Evolutionary conservation across 2,113 vertebrate species (phyloP), one percentile per base, ranked within the genome.

Genomic region (Muntiacus reevesi): DNA sequence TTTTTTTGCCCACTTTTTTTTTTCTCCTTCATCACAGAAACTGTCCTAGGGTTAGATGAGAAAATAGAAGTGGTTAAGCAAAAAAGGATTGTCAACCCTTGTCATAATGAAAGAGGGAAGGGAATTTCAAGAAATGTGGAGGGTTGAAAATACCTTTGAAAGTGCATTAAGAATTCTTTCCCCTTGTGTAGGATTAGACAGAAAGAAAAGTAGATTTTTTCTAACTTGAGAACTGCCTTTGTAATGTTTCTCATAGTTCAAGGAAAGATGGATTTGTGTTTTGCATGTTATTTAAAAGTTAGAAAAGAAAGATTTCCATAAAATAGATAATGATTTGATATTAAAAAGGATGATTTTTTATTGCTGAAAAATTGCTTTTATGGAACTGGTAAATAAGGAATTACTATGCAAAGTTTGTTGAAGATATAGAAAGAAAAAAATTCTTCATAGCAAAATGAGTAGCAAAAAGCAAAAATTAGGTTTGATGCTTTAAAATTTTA

Each of bases 301-400:
- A 93, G 43, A 64, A 90, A 82, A 76, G 28, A 89, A 55, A 87
- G 5, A 50, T 27, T 97, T 95, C 2, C 40, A 76, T 92, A 91
- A 93, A 96, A 54, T 92, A 91, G 23, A 67, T 89, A 76, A 62
- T 88, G 59, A 93, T 95, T 92, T 85, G 11, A 64, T 94, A 54
- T 43, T 85, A 30, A 43, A 96, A 93, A 91, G 82, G 36, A 23
- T 89, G 87, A 74, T 64, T 54, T 96, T 84, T 89, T 62, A 59
- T 87, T 94, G 62, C 47, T 71, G 33, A 92, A 92, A 59, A 60
- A 25, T 83, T 89, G 15, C 23, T 89, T 92, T 19, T 67, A 5
- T 87, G 43, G 96, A 94, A 54, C 33, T 94, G 40, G 1, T 62
- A 96, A n/a, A 43, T 74, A 59, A 93, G 36, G 50, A 88, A 54